Percentiles rank a stretch among this genome's conserved stretches.
Conservation (phyloP, 2,888 invertebrate genomes). For the Ceratothoa steindachneri region DNA sequence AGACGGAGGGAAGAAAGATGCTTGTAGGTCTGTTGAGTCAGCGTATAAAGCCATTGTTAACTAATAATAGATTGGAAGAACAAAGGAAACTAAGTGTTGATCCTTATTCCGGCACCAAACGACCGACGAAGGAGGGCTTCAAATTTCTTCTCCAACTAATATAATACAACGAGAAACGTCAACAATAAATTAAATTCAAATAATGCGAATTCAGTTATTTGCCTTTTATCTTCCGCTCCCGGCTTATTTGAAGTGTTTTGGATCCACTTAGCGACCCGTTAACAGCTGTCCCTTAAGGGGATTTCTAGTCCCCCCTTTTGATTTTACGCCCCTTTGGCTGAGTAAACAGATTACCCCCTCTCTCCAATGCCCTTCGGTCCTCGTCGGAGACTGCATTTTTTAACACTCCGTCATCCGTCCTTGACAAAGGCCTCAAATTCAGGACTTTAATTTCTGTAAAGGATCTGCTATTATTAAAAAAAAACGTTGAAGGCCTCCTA, state of each 20-base stretch:
- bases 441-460: not conserved
- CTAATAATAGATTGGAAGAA: not conserved
- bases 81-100: not conserved
- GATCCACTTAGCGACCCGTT: not conserved
- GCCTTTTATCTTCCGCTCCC: not conserved
- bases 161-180: too few relatives aligned
- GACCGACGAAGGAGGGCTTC: too few relatives aligned
- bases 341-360: not conserved
- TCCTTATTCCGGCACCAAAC: too few relatives aligned
- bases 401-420: too few relatives aligned
- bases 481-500: too few relatives aligned
- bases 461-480: not conserved
- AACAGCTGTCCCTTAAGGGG: not conserved
- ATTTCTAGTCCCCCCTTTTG: not conserved
- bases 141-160: too few relatives aligned
- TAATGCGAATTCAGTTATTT: not conserved
- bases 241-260: constrained; percentile 1
- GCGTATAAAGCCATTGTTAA: too few relatives aligned
- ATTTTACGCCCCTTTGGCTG: not conserved
- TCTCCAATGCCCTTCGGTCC: too few relatives aligned
- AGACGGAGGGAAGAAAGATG: too few relatives aligned
- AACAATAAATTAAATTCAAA: not conserved
- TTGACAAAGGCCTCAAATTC: too few relatives aligned
- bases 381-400: too few relatives aligned
- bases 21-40: too few relatives aligned